Evolutionary conservation across 2,888 invertebrate species (phyloP).

Genomic region (Ectropis crepuscularia): DNA sequence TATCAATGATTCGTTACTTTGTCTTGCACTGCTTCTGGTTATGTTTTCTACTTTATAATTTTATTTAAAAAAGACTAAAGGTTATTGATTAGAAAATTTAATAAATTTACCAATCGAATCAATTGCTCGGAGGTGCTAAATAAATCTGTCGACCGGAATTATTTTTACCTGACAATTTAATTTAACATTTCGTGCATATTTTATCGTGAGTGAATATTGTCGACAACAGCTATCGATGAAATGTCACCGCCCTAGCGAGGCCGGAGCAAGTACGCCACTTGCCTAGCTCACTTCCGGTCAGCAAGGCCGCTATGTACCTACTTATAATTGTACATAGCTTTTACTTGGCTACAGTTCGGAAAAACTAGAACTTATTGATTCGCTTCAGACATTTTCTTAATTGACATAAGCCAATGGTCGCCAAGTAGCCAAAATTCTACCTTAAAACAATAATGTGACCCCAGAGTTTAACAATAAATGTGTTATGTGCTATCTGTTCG

Average conservation of each 20-base stretch:
- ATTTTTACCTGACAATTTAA: not conserved
- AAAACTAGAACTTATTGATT: too few relatives aligned
- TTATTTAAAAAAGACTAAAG: too few relatives aligned
- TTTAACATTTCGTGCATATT: conserved; percentile 3
- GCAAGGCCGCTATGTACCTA: conserved; percentile 29
- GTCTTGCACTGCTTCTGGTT: too few relatives aligned
- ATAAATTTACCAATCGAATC: too few relatives aligned
- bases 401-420: not conserved
- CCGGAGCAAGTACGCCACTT: conserved; percentile 11
- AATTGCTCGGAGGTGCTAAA: not conserved
- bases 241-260: conserved; percentile 35
- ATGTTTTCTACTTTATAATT: too few relatives aligned
- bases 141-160: not conserved
- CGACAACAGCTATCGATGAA: conserved; percentile 11
- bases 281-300: conserved; percentile 33
- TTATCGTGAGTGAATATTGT: not conserved
- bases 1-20: too few relatives aligned
- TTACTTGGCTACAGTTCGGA: conserved; percentile 2
- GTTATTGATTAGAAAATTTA: too few relatives aligned
- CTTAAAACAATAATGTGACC: too few relatives aligned
- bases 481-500: too few relatives aligned
- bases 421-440: too few relatives aligned
- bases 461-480: too few relatives aligned
- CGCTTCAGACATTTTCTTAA: too few relatives aligned
- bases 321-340: conserved; percentile 5